phyloP scores from a whole-genome alignment of 30 jellyfish, hydroid and myxozoan genomes.

The Phacellophora camtschatica region DNA sequence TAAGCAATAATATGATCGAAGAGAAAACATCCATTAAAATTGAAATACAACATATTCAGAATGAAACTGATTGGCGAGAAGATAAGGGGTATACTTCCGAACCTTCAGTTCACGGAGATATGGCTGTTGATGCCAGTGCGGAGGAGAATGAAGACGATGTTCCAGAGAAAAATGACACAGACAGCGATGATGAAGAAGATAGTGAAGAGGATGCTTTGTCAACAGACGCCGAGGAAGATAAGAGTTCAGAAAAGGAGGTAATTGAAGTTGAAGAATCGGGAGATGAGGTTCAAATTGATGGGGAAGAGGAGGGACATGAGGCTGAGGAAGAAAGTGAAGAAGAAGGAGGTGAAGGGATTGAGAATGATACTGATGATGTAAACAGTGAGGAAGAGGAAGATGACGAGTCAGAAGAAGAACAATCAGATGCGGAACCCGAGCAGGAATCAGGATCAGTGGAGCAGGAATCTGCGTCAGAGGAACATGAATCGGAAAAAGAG shows the following conservation, averaged over 20 bases:
- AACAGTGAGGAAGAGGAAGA: constrained; percentile 1
- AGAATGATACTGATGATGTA: neutral
- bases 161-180: neutral
- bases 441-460: neutral
- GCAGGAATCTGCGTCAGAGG: neutral
- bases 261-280: neutral
- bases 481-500: neutral
- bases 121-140: neutral
- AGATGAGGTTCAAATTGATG: neutral
- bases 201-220: neutral
- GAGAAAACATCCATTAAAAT: too few species aligned
- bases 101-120: neutral
- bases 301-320: neutral
- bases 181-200: neutral
- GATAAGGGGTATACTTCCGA: constrained; percentile 17
- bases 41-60: too few species aligned
- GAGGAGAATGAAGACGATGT: neutral
- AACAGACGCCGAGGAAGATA: neutral
- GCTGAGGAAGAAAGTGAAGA: constrained; percentile 8
- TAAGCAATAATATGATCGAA: too few species aligned
- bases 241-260: neutral
- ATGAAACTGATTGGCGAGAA: constrained; percentile 11
- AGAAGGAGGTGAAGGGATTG: neutral
- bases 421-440: neutral
- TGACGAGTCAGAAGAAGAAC: neutral